These are phyloP conservation scores for Pseudorhombus dupliciocellatus DNA, from an alignment of 2,113 vertebrate species.

Conservation along the genomic window DNA sequence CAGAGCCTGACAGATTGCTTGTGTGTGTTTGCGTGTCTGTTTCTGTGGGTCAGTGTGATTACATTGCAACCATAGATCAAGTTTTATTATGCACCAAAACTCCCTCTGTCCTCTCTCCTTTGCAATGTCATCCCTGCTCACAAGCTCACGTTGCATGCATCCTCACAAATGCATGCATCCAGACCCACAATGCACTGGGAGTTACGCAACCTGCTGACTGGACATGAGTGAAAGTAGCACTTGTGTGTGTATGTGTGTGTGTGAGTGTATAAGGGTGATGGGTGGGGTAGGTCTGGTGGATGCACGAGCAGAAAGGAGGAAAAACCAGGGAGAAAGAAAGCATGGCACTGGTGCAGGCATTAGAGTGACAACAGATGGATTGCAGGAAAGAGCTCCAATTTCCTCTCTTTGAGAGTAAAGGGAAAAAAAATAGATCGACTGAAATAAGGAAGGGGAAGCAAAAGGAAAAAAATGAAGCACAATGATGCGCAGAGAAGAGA, in stretches of 20 bases:
- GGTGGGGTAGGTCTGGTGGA: conserved; percentile 40
- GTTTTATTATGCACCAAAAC: conserved; percentile 81
- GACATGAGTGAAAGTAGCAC: conserved; percentile 62
- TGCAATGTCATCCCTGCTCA: conserved; percentile 75
- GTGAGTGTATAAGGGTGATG: conserved; percentile 27
- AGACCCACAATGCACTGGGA: conserved; percentile 71
- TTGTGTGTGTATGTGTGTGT: conserved; percentile 45
- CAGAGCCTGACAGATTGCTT: conserved; percentile 35
- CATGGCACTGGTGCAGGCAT: conserved; percentile 56
- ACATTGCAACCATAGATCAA: conserved; percentile 77
- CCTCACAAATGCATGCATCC: conserved; percentile 53
- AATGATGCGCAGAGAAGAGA: conserved; percentile 67
- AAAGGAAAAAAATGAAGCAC: conserved; percentile 55
- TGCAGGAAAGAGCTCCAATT: conserved; percentile 69
- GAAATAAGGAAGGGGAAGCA: conserved; percentile 57
- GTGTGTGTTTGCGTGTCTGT: conserved; percentile 31
- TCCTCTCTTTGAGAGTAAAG: conserved; percentile 63
- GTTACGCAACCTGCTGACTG: conserved; percentile 77
- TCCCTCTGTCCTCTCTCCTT: conserved; percentile 71
- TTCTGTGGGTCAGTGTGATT: conserved; percentile 64
- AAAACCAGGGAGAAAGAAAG: conserved; percentile 34
- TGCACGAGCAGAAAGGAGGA: conserved; percentile 42
- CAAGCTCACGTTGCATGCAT: conserved; percentile 50
- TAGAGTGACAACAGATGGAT: conserved; percentile 69
- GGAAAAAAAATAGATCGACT: conserved; percentile 34